A percentile compares a stretch with the other conserved stretches of the same genome.
phyloP scores from a whole-genome alignment of 2,888 invertebrate species.

The Drosophila meridiana region DNA sequence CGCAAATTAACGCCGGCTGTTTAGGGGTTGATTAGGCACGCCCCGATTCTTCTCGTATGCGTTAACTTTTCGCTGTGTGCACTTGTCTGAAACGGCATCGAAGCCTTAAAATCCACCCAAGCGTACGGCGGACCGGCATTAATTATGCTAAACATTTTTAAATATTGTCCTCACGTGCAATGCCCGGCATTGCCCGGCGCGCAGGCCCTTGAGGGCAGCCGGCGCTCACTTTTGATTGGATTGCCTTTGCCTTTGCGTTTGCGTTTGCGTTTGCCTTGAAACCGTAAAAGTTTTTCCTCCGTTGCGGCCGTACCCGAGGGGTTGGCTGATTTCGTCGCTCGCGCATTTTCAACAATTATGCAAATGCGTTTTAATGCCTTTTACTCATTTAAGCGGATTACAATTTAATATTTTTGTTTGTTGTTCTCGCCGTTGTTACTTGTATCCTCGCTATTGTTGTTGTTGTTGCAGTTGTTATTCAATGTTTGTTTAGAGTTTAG shows the following conservation, averaged over 20 bases:
- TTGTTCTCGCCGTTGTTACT: slow-evolving; percentile 43
- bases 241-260: slow-evolving; percentile 25
- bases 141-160: slow-evolving; percentile 84
- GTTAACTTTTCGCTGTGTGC: slow-evolving; percentile 57
- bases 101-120: slow-evolving; percentile 17
- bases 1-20: slow-evolving; percentile 78
- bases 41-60: slow-evolving; percentile 53
- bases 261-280: slow-evolving; percentile 8
- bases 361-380: slow-evolving; percentile 83
- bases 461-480: slow-evolving; percentile 59
- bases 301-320: slow-evolving; percentile 1
- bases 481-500: slow-evolving; percentile 61
- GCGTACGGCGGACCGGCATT: slow-evolving; percentile 56
- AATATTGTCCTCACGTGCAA: slow-evolving; percentile 84
- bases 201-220: slow-evolving; percentile 62
- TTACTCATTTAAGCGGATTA: slow-evolving; percentile 84
- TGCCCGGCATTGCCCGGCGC: slow-evolving; percentile 46
- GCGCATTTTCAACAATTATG: slow-evolving; percentile 79
- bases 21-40: slow-evolving; percentile 84
- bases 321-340: slow-evolving; percentile 44
- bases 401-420: slow-evolving; percentile 82
- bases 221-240: slow-evolving; percentile 71
- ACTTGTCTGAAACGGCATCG: slow-evolving; percentile 54
- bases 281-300: slow-evolving; percentile 33
- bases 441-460: slow-evolving; percentile 34